These are phyloP conservation scores for Takifugu bimaculatus DNA, from an alignment of 2,113 vertebrate species.

Conservation along the genomic window DNA sequence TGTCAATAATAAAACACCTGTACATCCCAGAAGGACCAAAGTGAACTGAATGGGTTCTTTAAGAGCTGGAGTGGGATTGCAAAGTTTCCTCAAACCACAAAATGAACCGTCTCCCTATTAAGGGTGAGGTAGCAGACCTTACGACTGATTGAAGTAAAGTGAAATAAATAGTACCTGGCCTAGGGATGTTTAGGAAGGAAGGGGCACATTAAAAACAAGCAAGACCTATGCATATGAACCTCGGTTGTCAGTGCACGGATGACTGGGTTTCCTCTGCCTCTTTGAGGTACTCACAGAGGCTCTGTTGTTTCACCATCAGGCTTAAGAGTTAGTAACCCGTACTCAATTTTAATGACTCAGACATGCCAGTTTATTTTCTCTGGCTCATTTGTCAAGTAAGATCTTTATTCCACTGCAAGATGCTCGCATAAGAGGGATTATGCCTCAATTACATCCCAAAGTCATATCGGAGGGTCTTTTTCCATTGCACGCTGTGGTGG, in stretches of 20 bases:
- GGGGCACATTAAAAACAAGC: conserved; percentile 38
- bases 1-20: too few species aligned
- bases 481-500: conserved; percentile 41
- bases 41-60: background rate
- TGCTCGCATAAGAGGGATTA: conserved; percentile 54
- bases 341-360: conserved; percentile 47
- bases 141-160: conserved; percentile 35
- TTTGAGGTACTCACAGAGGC: conserved; percentile 15
- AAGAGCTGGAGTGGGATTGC: conserved; percentile 1
- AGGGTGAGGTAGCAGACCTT: conserved; percentile 6
- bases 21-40: too few species aligned
- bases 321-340: conserved; percentile 23
- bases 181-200: conserved; percentile 17
- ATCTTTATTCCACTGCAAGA: conserved; percentile 53
- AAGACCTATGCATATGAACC: conserved; percentile 23
- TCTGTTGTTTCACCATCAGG: conserved; percentile 31
- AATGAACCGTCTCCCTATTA: conserved; percentile 12
- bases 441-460: conserved; percentile 55
- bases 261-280: conserved; percentile 38
- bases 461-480: conserved; percentile 46
- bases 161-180: conserved; percentile 43
- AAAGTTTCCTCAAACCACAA: conserved; percentile 31
- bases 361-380: conserved; percentile 49
- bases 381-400: conserved; percentile 62
- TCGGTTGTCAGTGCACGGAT: conserved; percentile 37